A percentile compares a stretch with the other conserved stretches of the same genome.
Evolutionary conservation across 2,113 vertebrate species (phyloP).

Genomic region (Meles meles): DNA sequence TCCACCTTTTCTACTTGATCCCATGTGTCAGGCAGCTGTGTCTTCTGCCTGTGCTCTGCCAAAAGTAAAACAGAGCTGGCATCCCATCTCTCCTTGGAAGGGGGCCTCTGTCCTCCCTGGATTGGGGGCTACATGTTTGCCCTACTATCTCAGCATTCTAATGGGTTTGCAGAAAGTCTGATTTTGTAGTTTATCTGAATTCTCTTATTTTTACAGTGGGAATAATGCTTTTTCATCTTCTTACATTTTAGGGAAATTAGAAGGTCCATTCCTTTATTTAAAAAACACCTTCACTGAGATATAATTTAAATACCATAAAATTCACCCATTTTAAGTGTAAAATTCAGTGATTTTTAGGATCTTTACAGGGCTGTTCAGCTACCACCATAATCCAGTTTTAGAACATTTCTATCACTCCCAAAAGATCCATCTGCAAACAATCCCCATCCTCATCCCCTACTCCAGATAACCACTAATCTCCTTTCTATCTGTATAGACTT

Average conservation of each 20-base stretch:
- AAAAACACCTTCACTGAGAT: not conserved
- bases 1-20: not conserved
- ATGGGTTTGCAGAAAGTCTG: not conserved
- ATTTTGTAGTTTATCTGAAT: not conserved
- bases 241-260: not conserved
- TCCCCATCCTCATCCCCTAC: not conserved
- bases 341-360: not conserved
- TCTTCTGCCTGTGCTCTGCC: not conserved
- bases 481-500: not conserved
- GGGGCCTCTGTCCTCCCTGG: not conserved
- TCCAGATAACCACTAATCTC: not conserved
- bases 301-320: not conserved
- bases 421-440: not conserved
- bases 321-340: not conserved
- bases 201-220: not conserved
- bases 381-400: not conserved
- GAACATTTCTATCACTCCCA: not conserved
- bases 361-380: not conserved
- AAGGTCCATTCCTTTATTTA: not conserved
- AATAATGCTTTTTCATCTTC: not conserved
- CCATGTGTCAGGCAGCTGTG: not conserved
- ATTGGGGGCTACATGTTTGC: not conserved
- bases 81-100: not conserved
- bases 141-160: not conserved
- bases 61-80: not conserved